These are phyloP conservation scores for Euplagia quadripunctaria DNA, from an alignment of 2,888 invertebrate genomes.

Conservation along the genomic window DNA sequence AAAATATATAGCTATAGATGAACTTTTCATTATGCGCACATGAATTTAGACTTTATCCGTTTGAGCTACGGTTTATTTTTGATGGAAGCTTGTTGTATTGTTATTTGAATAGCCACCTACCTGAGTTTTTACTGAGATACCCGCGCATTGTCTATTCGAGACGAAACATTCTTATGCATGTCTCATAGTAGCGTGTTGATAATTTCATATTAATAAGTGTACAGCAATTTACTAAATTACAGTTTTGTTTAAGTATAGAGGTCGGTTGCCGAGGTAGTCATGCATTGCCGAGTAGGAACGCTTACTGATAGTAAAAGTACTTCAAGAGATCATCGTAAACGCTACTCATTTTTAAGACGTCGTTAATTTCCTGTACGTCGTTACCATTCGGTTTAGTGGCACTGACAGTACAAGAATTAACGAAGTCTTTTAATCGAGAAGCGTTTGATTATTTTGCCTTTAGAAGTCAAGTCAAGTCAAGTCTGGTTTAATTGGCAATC, in stretches of 20 bases:
- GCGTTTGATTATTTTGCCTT: not conserved
- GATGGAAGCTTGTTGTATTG: constrained; percentile 27
- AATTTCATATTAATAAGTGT: constrained; percentile 49
- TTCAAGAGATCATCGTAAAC: not conserved
- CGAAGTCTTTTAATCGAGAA: not conserved
- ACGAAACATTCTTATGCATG: constrained; percentile 60
- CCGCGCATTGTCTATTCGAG: constrained; percentile 61
- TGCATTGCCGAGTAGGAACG: constrained; percentile 16
- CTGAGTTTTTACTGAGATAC: constrained; percentile 65
- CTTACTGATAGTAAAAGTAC: constrained; percentile 1
- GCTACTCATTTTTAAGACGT: not conserved
- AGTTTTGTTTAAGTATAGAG: constrained; percentile 41
- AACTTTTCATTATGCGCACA: constrained; percentile 11
- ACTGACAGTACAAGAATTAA: not conserved
- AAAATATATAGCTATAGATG: constrained; percentile 34
- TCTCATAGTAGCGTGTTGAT: constrained; percentile 47
- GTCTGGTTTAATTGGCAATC: not conserved
- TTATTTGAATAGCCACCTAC: constrained; percentile 58
- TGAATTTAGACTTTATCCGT: not conserved
- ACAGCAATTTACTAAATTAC: constrained; percentile 48
- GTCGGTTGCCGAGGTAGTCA: constrained; percentile 17
- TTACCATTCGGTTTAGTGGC: not conserved
- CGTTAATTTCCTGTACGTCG: not conserved
- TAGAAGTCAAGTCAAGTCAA: not conserved
- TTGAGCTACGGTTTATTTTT: constrained; percentile 20